Percentiles rank a stretch among this genome's conserved stretches.
Conservation (phyloP, 2,888 invertebrate genomes). For the Limulus polyphemus region DNA sequence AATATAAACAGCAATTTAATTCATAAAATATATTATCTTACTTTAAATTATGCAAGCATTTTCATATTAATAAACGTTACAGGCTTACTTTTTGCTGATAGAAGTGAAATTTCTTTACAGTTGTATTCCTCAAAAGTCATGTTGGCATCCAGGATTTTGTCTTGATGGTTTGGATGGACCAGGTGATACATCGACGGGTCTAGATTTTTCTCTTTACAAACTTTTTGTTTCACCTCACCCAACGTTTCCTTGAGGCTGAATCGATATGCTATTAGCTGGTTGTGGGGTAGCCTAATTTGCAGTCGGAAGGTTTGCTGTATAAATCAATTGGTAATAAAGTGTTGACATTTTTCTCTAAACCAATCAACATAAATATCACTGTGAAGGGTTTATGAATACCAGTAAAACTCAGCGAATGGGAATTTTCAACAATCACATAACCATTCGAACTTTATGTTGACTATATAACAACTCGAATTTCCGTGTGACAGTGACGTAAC, state of each 20-base stretch:
- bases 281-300: slow-evolving; percentile 59
- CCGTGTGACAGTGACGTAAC: too few relatives aligned
- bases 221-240: slow-evolving; percentile 54
- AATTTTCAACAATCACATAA: too few relatives aligned
- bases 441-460: too few relatives aligned
- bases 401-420: too few relatives aligned
- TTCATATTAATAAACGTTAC: background rate
- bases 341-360: too few relatives aligned
- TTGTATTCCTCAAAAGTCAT: slow-evolving; percentile 50
- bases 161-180: slow-evolving; percentile 55
- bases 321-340: slow-evolving; percentile 39
- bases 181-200: slow-evolving; percentile 60
- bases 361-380: too few relatives aligned
- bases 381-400: too few relatives aligned
- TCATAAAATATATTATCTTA: background rate
- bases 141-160: slow-evolving; percentile 47
- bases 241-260: slow-evolving; percentile 56
- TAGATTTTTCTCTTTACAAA: slow-evolving; percentile 62
- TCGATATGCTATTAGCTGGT: slow-evolving; percentile 62
- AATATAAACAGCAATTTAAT: too few relatives aligned
- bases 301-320: slow-evolving; percentile 44
- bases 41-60: background rate
- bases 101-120: slow-evolving; percentile 47
- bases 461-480: too few relatives aligned
- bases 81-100: slow-evolving; percentile 32